Base-by-base conservation (phyloP, 2,113 vertebrate species). In the Zapus hudsonius region DNA sequence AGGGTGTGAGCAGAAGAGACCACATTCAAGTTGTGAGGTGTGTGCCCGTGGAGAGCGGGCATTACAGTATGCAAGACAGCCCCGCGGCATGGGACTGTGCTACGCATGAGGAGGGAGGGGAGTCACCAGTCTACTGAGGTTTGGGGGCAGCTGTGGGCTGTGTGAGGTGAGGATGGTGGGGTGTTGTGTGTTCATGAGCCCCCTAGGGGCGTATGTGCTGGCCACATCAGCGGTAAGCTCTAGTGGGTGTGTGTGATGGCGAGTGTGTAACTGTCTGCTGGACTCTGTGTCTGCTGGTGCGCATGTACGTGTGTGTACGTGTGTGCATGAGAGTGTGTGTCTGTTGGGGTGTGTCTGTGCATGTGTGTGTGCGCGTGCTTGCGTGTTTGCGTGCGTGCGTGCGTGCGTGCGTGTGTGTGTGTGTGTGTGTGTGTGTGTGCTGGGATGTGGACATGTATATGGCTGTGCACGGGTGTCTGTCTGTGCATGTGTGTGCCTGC, bases 1-100 rank as follows among this genome's bases (percentile, higher is more conserved):
- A 52, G 20, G 13, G 5, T 17, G 3, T 0, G 1, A 20, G 33
- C 0, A 0, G 42, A 7, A 59, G 16, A 15, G 64, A 2, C 29
- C 2, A 16, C 19, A 44, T 61, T 23, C 15, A 10, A 15, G 61
- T 17, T 8, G 2, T 44, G 86, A 73, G 69, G 63, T 72, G 31
- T 6, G 42, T 31, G 20, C n/a, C 64, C 1, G 1, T 47, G 20
- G 29, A 59, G 23, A 44, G 19, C 29, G 42, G 59, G 19, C 59
- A 44, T 23, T 40, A 27, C 33, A 61, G 42, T 11, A 47, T 6
- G 19, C 8, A 57, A 23, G 80, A 9, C 20, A 8, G 3, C 40
- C 61, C 12, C 7, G 29, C 36, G 42, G 19, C 40, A 12, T 52
- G 52, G 52, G 52, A 52, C 52, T 52, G 52, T 52, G 52, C 52